These are phyloP conservation scores for Solen grandis DNA, from an alignment of 1,140 invertebrate species.

Conservation along the genomic window DNA sequence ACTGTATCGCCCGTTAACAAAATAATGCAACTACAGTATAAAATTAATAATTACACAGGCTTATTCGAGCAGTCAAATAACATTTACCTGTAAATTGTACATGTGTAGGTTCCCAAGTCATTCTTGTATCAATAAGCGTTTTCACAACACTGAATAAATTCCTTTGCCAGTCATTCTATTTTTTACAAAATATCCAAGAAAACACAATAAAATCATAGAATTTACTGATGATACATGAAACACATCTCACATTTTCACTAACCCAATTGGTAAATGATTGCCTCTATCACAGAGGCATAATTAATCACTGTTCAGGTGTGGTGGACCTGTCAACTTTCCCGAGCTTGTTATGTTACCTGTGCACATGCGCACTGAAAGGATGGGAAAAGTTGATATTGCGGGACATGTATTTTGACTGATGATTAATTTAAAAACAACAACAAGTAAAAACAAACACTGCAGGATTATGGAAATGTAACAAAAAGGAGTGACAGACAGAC, in stretches of 20 bases:
- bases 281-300: not conserved
- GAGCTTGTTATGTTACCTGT: not conserved
- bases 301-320: not conserved
- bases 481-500: too few relatives aligned
- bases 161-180: not conserved
- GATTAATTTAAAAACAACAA: too few relatives aligned
- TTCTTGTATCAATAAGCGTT: not conserved
- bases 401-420: too few relatives aligned
- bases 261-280: not conserved
- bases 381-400: too few relatives aligned
- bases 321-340: not conserved
- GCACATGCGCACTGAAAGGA: not conserved
- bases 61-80: too few relatives aligned
- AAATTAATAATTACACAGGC: too few relatives aligned
- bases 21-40: too few relatives aligned
- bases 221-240: not conserved
- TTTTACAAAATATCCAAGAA: not conserved
- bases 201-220: not conserved
- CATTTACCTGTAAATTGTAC: conserved; percentile 56
- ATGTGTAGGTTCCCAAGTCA: conserved; percentile 57
- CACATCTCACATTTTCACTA: not conserved
- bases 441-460: too few relatives aligned
- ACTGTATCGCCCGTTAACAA: too few relatives aligned
- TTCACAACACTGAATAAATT: not conserved
- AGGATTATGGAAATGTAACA: too few relatives aligned